These are phyloP conservation scores for Prunella himalayana DNA, from an alignment of 2,113 vertebrate genomes.

Conservation along the genomic window DNA sequence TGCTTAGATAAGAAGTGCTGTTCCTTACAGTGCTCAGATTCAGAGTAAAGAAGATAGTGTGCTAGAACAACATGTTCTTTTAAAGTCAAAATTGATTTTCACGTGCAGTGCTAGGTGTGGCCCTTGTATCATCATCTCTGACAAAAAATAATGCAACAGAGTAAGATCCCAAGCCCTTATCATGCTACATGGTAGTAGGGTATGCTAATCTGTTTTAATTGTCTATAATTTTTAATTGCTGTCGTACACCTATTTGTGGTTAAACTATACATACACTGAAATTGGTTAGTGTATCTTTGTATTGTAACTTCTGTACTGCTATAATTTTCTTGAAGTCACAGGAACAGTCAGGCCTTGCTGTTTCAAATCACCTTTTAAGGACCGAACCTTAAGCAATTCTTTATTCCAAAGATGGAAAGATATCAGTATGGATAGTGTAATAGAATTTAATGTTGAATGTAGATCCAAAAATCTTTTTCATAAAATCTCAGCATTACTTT, in stretches of 20 bases:
- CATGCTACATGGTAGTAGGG: not conserved
- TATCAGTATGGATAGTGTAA: not conserved
- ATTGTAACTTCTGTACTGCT: not conserved
- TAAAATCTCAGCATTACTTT: slow-evolving; percentile 51
- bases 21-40: not conserved
- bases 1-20: not conserved
- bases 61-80: not conserved
- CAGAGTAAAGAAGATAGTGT: not conserved
- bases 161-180: not conserved
- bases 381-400: not conserved
- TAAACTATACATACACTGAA: not conserved
- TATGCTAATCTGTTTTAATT: not conserved
- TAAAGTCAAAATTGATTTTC: not conserved
- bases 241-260: not conserved
- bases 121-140: not conserved
- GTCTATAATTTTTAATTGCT: not conserved
- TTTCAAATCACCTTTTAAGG: not conserved
- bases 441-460: not conserved
- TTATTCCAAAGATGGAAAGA: not conserved
- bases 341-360: not conserved
- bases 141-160: not conserved
- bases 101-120: not conserved
- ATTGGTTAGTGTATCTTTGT: not conserved
- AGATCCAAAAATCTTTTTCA: slow-evolving; percentile 37
- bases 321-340: not conserved